Conservation (phyloP, 92 coral and sea anemone genomes). For the Zoanthus solanderi region DNA sequence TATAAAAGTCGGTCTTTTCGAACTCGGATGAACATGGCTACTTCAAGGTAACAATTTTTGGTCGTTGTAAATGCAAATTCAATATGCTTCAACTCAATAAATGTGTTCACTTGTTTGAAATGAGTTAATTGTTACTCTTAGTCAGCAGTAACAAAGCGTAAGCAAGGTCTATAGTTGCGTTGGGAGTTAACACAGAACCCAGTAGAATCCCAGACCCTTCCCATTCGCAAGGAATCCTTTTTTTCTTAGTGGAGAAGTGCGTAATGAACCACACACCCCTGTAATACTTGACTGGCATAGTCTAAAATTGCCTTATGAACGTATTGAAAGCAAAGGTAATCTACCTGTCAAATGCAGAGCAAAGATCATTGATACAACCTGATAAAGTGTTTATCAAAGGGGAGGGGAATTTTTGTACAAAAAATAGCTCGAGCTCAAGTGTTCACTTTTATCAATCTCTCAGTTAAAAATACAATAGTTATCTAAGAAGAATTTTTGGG, state of each 20-base stretch:
- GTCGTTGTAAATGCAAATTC: constrained; percentile 6
- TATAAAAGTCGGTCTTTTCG: constrained; percentile 15
- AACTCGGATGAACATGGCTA: constrained; percentile 27
- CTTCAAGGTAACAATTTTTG: constrained; percentile 36
- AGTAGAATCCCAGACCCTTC: background rate
- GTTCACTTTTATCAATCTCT: too few species aligned
- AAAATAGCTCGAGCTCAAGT: too few species aligned
- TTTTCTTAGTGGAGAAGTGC: background rate
- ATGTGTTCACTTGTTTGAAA: constrained; percentile 20
- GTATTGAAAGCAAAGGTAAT: too few species aligned
- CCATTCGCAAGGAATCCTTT: background rate
- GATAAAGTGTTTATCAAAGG: too few species aligned
- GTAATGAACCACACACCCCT: background rate
- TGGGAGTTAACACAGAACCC: background rate
- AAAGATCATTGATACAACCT: too few species aligned
- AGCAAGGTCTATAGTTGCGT: too few species aligned
- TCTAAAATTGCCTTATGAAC: too few species aligned
- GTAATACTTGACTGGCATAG: background rate
- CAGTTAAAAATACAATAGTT: too few species aligned
- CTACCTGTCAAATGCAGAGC: too few species aligned
- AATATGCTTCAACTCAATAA: background rate
- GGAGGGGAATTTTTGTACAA: too few species aligned
- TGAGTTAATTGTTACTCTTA: constrained; percentile 30
- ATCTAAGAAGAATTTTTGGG: too few species aligned
- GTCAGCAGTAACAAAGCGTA: background rate